Conservation (phyloP, 2,797 vertebrate genomes). For the Phoeniculus purpureus region DNA sequence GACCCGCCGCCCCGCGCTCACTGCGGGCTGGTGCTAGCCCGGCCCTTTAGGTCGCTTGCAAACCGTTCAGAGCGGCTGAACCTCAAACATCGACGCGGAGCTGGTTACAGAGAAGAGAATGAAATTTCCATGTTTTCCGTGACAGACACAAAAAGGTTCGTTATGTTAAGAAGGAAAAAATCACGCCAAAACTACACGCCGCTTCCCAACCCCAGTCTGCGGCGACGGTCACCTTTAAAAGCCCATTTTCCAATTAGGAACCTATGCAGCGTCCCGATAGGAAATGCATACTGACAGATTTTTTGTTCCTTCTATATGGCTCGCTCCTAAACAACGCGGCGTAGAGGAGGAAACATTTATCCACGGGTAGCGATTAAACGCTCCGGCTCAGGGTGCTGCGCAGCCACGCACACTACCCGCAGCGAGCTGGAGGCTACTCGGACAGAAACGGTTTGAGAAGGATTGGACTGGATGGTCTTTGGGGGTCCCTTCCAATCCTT, state of each 20-base stretch:
- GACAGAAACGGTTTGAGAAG: constrained; percentile 68
- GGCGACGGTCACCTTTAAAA: constrained; percentile 78
- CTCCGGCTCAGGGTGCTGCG: constrained; percentile 62
- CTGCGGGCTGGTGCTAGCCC: constrained; percentile 83
- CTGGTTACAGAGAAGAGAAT: constrained; percentile 71
- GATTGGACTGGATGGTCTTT: too few relatives aligned
- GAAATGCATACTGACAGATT: constrained; percentile 87
- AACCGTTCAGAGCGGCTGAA: constrained; percentile 71
- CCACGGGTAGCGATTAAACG: constrained; percentile 67
- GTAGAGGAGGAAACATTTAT: constrained; percentile 71
- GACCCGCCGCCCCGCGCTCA: constrained; percentile 76
- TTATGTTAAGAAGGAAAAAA: constrained; percentile 80
- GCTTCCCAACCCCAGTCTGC: constrained; percentile 65
- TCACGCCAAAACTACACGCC: constrained; percentile 63
- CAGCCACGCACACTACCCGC: constrained; percentile 55
- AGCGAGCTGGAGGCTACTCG: constrained; percentile 65
- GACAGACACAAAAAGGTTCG: constrained; percentile 86
- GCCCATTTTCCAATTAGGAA: constrained; percentile 77
- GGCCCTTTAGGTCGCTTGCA: constrained; percentile 76
- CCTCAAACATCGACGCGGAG: constrained; percentile 68
- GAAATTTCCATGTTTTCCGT: constrained; percentile 80
- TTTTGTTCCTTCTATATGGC: constrained; percentile 83
- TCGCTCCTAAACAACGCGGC: constrained; percentile 76
- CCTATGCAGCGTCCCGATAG: constrained; percentile 67
- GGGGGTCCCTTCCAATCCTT: too few relatives aligned